These are phyloP conservation scores for Orthosia cruda DNA, from an alignment of 2,888 invertebrate genomes.

Conservation along the genomic window DNA sequence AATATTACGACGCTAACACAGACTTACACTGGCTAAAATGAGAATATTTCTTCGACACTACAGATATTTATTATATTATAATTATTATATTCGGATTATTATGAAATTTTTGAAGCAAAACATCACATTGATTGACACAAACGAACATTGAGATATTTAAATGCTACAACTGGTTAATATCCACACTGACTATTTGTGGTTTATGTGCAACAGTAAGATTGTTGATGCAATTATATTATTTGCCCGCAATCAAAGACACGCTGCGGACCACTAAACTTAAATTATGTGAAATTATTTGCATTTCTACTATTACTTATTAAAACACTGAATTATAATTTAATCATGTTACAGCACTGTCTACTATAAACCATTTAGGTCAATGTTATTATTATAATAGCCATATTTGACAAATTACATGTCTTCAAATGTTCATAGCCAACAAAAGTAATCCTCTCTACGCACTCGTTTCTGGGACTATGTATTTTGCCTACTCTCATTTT, in stretches of 20 bases:
- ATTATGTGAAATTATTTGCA: conserved; percentile 64
- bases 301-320: conserved; percentile 55
- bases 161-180: conserved; percentile 55
- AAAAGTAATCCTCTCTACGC: conserved; percentile 54
- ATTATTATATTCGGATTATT: conserved; percentile 63
- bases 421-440: conserved; percentile 58
- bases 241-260: conserved; percentile 36
- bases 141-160: conserved; percentile 69
- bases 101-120: conserved; percentile 63
- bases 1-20: conserved; percentile 82
- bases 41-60: conserved; percentile 76
- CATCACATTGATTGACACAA: conserved; percentile 71
- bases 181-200: conserved; percentile 54
- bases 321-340: conserved; percentile 63
- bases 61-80: conserved; percentile 59
- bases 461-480: conserved; percentile 56
- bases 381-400: conserved; percentile 52
- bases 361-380: conserved; percentile 49
- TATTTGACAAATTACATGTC: conserved; percentile 46
- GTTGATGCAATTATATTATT: conserved; percentile 53
- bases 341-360: conserved; percentile 60
- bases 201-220: conserved; percentile 57
- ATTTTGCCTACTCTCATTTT: conserved; percentile 76
- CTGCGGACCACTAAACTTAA: conserved; percentile 59
- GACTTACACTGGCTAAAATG: conserved; percentile 84